These are phyloP conservation scores for Celastrina argiolus DNA, from an alignment of 2,888 invertebrate species.

Conservation along the genomic window DNA sequence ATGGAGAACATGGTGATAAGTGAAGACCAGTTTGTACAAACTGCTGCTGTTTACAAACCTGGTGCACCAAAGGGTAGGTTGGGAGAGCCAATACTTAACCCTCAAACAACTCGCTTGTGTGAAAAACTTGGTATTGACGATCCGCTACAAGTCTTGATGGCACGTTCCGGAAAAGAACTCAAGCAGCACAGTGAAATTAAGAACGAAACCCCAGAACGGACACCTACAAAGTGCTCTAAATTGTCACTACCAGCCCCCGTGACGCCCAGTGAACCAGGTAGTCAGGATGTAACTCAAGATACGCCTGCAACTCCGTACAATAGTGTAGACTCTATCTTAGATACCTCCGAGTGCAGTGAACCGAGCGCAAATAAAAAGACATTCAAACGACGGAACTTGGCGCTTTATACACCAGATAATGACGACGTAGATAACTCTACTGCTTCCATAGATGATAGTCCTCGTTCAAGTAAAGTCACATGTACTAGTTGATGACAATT, in stretches of 20 bases:
- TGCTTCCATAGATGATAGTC: slow-evolving; percentile 42
- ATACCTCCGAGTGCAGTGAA: slow-evolving; percentile 53
- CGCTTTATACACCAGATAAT: slow-evolving; percentile 57
- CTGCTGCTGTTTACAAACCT: slow-evolving; percentile 81
- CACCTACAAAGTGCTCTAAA: slow-evolving; percentile 53
- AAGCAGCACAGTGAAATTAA: slow-evolving; percentile 36
- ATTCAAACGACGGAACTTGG: slow-evolving; percentile 66
- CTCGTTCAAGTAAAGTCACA: slow-evolving; percentile 47
- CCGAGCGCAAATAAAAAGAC: slow-evolving; percentile 51
- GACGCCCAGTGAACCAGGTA: slow-evolving; percentile 51
- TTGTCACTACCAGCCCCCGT: slow-evolving; percentile 60
- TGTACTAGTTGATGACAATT: slow-evolving; percentile 34
- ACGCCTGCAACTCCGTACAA: slow-evolving; percentile 39
- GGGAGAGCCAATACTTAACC: slow-evolving; percentile 78
- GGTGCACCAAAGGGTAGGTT: slow-evolving; percentile 55
- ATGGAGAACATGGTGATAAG: slow-evolving; percentile 82
- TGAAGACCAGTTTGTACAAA: slow-evolving; percentile 87
- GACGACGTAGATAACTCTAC: slow-evolving; percentile 46
- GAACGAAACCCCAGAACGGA: slow-evolving; percentile 32
- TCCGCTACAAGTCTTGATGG: slow-evolving; percentile 82
- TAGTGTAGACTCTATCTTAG: slow-evolving; percentile 42
- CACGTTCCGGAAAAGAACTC: slow-evolving; percentile 67
- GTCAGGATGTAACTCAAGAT: slow-evolving; percentile 41
- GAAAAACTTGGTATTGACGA: slow-evolving; percentile 86
- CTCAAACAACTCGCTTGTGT: slow-evolving; percentile 84